A percentile compares a stretch with the other conserved stretches of the same genome.
These are phyloP conservation scores for Amazonetta brasiliensis DNA, from an alignment of 2,797 vertebrate species.

Conservation along the genomic window DNA sequence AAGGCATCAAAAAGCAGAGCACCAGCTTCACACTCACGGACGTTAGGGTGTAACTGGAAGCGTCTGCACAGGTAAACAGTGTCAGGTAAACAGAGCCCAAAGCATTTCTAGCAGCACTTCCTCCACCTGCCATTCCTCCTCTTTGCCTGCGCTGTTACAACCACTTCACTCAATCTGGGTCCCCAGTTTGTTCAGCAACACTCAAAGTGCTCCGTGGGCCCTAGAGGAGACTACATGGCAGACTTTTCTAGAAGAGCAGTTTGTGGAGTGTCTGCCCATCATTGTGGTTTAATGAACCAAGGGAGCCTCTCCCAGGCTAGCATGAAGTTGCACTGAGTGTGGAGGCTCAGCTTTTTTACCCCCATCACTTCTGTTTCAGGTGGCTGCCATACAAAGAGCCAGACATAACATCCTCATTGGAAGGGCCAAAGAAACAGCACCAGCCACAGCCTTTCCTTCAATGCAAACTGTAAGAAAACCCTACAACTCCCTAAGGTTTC, in stretches of 20 bases:
- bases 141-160: background rate
- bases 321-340: background rate
- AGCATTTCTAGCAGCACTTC: background rate
- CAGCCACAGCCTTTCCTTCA: background rate
- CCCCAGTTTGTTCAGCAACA: background rate
- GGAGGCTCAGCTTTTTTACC: background rate
- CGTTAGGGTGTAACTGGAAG: background rate
- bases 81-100: background rate
- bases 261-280: accelerated
- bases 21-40: background rate
- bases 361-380: background rate
- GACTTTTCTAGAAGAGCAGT: background rate
- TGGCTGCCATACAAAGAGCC: background rate
- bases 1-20: background rate
- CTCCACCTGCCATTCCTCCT: background rate
- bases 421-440: background rate
- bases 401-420: accelerated
- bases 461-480: background rate
- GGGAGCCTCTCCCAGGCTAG: background rate
- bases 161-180: background rate
- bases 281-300: background rate
- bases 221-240: background rate
- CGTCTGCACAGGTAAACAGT: background rate
- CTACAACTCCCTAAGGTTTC: background rate
- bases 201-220: background rate